phyloP scores from a whole-genome alignment of 2,113 vertebrate species.

The Charina bottae region DNA sequence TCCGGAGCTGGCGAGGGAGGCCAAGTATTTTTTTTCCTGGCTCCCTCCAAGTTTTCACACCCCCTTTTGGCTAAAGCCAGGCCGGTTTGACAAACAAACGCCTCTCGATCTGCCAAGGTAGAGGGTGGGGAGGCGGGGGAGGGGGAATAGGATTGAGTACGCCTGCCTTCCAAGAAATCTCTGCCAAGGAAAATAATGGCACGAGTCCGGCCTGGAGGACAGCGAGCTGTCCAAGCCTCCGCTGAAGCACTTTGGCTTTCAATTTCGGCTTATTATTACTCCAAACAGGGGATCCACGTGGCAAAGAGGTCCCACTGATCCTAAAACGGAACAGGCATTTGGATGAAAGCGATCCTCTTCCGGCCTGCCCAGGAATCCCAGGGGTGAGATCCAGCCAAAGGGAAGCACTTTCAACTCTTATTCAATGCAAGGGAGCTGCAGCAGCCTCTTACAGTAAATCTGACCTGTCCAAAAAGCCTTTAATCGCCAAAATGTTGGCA shows the following conservation, averaged over 20 bases:
- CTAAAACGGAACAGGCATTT: neutral
- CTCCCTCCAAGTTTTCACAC: neutral
- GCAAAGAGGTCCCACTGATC: neutral
- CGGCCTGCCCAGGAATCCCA: neutral
- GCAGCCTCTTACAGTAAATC: neutral
- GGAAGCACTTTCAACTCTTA: neutral
- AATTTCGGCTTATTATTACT: neutral
- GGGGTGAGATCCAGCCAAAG: neutral
- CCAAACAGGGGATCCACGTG: neutral
- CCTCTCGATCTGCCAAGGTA: neutral
- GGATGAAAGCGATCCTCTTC: neutral
- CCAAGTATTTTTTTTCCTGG: neutral
- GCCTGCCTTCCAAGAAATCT: neutral
- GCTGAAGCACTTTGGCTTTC: neutral
- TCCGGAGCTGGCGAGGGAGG: neutral
- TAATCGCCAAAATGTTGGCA: neutral
- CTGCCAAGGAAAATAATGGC: neutral
- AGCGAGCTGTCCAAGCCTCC: neutral
- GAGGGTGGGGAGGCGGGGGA: too few species aligned
- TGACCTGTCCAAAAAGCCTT: neutral
- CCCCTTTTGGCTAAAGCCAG: constrained; percentile 3
- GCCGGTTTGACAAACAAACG: neutral
- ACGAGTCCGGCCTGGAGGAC: neutral
- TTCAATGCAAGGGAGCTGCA: neutral
- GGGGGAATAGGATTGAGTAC: too few species aligned